Percentiles rank a stretch among this genome's conserved stretches.
Evolutionary conservation across 1,140 invertebrate genomes (phyloP).

Genomic region (Drosophila novamexicana): DNA sequence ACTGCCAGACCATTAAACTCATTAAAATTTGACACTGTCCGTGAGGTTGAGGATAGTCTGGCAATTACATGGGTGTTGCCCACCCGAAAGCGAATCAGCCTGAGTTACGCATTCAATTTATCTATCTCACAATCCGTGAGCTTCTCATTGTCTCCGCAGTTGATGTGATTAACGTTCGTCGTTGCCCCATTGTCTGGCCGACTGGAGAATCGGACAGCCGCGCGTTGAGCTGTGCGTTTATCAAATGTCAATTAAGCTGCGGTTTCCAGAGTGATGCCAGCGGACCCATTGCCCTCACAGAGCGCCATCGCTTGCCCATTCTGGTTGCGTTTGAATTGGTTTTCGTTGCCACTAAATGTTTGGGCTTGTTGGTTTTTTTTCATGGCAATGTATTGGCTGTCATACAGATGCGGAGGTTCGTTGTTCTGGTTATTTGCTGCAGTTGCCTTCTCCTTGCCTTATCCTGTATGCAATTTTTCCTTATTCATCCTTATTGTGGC

Average conservation of each 20-base stretch:
- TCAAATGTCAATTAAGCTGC: conserved; percentile 76
- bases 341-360: conserved; percentile 3
- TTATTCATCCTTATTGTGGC: conserved; percentile 44
- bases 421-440: background rate
- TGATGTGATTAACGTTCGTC: conserved; percentile 54
- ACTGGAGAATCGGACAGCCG: background rate
- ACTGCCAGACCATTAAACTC: conserved; percentile 67
- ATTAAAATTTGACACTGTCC: conserved; percentile 64
- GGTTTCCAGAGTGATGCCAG: conserved; percentile 56
- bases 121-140: conserved; percentile 50
- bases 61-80: background rate
- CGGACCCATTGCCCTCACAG: background rate
- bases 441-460: conserved; percentile 35
- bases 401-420: conserved; percentile 1
- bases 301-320: background rate
- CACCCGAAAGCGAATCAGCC: conserved; percentile 9
- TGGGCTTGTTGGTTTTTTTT: conserved; percentile 1
- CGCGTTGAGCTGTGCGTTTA: conserved; percentile 63
- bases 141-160: conserved; percentile 12
- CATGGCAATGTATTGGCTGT: conserved; percentile 7
- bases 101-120: conserved; percentile 60
- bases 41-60: conserved; percentile 11
- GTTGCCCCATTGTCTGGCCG: conserved; percentile 38
- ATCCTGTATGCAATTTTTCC: conserved; percentile 71
- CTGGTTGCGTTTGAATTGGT: conserved; percentile 1